Evolutionary conservation across 1,140 invertebrate genomes (phyloP).

Genomic region (Zaprionus kolodkinae): DNA sequence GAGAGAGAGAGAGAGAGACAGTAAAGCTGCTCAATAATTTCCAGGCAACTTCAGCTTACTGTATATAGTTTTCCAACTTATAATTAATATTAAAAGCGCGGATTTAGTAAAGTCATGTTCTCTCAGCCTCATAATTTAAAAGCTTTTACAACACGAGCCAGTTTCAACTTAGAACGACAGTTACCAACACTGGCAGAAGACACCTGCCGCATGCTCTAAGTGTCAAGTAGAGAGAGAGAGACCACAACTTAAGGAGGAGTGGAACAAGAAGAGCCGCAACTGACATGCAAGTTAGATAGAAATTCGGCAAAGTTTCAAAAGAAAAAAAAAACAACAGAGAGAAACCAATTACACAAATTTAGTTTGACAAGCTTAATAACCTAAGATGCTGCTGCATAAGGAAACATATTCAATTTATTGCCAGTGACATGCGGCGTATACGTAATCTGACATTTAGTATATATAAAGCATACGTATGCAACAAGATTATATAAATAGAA

Average conservation of each 20-base stretch:
- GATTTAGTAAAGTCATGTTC: neutral
- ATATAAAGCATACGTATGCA: constrained; percentile 6
- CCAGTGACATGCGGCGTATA: constrained; percentile 8
- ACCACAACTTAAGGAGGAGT: neutral
- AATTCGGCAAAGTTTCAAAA: neutral
- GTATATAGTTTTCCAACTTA: neutral
- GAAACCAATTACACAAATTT: constrained; percentile 17
- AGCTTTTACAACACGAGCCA: neutral
- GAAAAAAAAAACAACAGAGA: neutral
- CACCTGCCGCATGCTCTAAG: neutral
- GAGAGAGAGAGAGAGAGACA: constrained; percentile 17
- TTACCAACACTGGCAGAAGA: neutral
- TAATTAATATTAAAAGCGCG: neutral
- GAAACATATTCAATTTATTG: constrained; percentile 21
- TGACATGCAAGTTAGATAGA: neutral
- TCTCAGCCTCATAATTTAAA: neutral
- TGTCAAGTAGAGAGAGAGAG: neutral
- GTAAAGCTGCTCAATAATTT: constrained; percentile 66
- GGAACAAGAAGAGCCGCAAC: neutral
- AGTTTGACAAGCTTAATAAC: constrained; percentile 9
- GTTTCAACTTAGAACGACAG: neutral
- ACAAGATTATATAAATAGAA: too few relatives aligned
- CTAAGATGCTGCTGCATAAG: neutral
- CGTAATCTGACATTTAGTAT: constrained; percentile 32
- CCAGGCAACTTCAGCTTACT: constrained; percentile 10